Base-by-base conservation (phyloP, 2,113 vertebrate species). In the Callionymus lyra region DNA sequence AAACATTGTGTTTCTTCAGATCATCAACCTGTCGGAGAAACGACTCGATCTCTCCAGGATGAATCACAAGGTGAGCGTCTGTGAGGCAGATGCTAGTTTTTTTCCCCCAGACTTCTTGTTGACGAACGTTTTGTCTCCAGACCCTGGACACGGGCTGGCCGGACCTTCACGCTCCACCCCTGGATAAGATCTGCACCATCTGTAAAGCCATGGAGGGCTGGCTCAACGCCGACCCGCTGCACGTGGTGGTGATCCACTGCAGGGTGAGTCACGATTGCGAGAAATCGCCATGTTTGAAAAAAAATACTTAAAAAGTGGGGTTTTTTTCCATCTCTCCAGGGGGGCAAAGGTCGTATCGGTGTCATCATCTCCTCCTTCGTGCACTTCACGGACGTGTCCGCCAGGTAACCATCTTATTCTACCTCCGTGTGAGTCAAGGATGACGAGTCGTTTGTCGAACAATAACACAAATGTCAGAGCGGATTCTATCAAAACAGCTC, bases 131-230 rank as follows among this genome's bases (percentile, higher is more conserved):
- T 59, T 61, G 50, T 56, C 77, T 66, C 12, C 68, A 97, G 94
- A 87, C 88, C 17, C 84, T 94, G 84, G 92, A 97, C 51, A 86
- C 90, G 8, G 93, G 93, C 19, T 98, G 94, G 94, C 94, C 93
- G 0, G 94, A 97, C 66, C 81, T 93, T 27, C 93, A 98, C 1
- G 94, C 94, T 1, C 94, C 92, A 0, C 90, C 91, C 17, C 85
- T 98, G 9, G 89, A 98, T 67, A 96, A 93, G 73, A 84, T 97
- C 75, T 96, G 94, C 62, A 91, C 89, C 61, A 93, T 98, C 63
- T 98, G 94, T 65, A 98, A 98, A 76, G 87, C 90, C 17, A 91
- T 97, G 87, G 94, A 97, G 75, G 86, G 86, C n/a, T 98, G 94
- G 94, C 80, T 98, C 38, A 90, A 91, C 57, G 84, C 56, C 0